Conservation (phyloP, 1,140 invertebrate genomes). For the Bombyx mori region ASM3026992v2 NC_085112.1:4844001-4844500, state of each 20-base stretch:
- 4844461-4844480: too few species aligned
- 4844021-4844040: neutral
- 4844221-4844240: slow-evolving; percentile 55
- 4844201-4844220: slow-evolving; percentile 26
- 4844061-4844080: neutral
- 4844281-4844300: too few species aligned
- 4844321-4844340: too few species aligned
- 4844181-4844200: slow-evolving; percentile 55
- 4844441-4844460: too few species aligned
- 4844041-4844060: neutral
- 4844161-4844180: slow-evolving; percentile 44
- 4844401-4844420: too few species aligned
- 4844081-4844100: neutral
- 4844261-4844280: slow-evolving; percentile 18
- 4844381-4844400: too few species aligned
- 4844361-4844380: too few species aligned
- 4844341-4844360: too few species aligned
- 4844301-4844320: too few species aligned
- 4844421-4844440: too few species aligned
- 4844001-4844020: too few species aligned
- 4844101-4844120: slow-evolving; percentile 8
- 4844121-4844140: slow-evolving; percentile 15
- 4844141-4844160: slow-evolving; percentile 14
- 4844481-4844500: too few species aligned
- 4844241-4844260: slow-evolving; percentile 48